phyloP scores from a whole-genome alignment of 1,140 invertebrate species.

The Drosophila kohkoa region DNA sequence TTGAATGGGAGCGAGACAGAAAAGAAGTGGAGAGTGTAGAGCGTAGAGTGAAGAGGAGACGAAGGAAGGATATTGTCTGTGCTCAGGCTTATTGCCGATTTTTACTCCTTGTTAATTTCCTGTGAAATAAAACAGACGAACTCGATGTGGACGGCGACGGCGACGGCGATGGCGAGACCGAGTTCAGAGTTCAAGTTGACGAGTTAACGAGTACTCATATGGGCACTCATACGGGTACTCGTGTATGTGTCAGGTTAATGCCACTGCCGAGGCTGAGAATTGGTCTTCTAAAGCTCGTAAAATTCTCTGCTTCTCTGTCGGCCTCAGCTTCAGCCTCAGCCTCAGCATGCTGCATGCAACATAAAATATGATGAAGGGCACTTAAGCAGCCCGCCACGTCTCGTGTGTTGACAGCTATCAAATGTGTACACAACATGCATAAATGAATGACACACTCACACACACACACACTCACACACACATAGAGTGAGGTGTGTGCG shows the following conservation, averaged over 20 bases:
- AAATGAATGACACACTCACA: slow-evolving; percentile 66
- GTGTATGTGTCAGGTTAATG: slow-evolving; percentile 51
- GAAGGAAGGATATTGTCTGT: slow-evolving; percentile 13
- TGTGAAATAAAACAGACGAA: slow-evolving; percentile 36
- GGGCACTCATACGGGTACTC: slow-evolving; percentile 1
- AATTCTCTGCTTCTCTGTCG: slow-evolving; percentile 33
- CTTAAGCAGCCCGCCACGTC: slow-evolving; percentile 62
- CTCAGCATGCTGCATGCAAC: slow-evolving; percentile 51
- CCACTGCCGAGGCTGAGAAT: slow-evolving; percentile 56
- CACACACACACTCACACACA: slow-evolving; percentile 17
- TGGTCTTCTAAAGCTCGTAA: slow-evolving; percentile 68
- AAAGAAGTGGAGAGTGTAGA: background rate
- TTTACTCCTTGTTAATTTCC: slow-evolving; percentile 81
- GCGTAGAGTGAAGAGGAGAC: background rate
- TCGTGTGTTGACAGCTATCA: slow-evolving; percentile 72
- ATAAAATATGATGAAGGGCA: slow-evolving; percentile 82
- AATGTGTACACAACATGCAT: slow-evolving; percentile 78
- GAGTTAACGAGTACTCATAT: slow-evolving; percentile 35
- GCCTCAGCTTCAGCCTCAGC: background rate
- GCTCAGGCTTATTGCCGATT: slow-evolving; percentile 62
- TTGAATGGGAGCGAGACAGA: background rate
- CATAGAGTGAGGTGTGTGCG: slow-evolving; percentile 6
- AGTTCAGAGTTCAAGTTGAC: slow-evolving; percentile 26
- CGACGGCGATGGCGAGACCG: too few relatives aligned
- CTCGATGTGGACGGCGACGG: background rate